Base-by-base conservation (phyloP, 92 coral and sea anemone species). In the Epizoanthus scotinus region DNA sequence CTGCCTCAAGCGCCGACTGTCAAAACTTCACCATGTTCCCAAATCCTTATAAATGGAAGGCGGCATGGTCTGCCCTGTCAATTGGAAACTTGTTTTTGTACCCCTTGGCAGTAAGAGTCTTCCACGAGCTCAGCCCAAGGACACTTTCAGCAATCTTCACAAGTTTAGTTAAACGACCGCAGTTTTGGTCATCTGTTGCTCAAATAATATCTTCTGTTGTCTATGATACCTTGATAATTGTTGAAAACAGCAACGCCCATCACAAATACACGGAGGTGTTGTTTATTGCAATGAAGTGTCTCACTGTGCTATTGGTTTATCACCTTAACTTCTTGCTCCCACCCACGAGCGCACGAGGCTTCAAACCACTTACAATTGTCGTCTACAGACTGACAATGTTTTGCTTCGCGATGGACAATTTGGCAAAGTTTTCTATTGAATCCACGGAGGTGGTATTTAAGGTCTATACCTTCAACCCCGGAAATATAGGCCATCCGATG, bases 121-220 rank as follows among this genome's bases (percentile, higher is more conserved):
- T 38, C 2, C 21, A 10, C 55, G 68, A 75, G 21, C 81, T 75
- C 55, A 59, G 29, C 18, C 67, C 40, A 38, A 29, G 21, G 24
- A 6, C 31, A 24, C 8, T 44, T 2, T 19, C 26, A 1, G 56
- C 8, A 12, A 40, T 38, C 8, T 59, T 75, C 12, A 75, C 40
- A 19, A 34, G 5, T 58, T 25, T 75, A 22, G 61, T 0, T 13
- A 18, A 54, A 40, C 68, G 81, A 12, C 81, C 81, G 38, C 81
- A 75, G 68, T 75, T 75, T n/a, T 75, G 81, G 81, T 58, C 68
- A 21, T 75, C 81, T 24, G 38, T 75, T 58, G 68, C n/a, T 19
- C 81, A 75, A 50, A 38, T 75, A 12, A 21, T 29, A n/a, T 57
- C 67, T 31, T 68, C 81, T 5, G 25, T 12, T 58, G 63, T 75